Percentiles rank a stretch among this genome's conserved stretches.
Evolutionary conservation across 64 coral and sea anemone genomes (phyloP).

Genomic region (Stichodactyla mertensii): DNA sequence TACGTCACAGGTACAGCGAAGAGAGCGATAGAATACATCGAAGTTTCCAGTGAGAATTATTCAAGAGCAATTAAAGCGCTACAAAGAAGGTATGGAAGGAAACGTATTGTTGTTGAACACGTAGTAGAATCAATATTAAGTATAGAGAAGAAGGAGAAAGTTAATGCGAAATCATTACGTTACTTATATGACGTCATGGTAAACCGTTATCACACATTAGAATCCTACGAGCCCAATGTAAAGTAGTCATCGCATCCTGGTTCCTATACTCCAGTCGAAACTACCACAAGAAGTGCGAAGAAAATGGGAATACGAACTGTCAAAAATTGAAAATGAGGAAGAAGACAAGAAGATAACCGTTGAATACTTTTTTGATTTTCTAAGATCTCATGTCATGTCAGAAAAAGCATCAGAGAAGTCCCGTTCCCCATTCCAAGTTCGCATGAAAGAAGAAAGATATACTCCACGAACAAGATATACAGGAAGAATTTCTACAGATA

Average conservation of each 20-base stretch:
- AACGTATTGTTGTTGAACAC: background rate
- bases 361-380: constrained; percentile 24
- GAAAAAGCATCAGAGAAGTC: constrained; percentile 39
- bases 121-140: background rate
- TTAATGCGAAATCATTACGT: background rate
- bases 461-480: background rate
- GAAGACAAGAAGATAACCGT: constrained; percentile 8
- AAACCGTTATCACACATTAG: background rate
- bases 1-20: constrained; percentile 19
- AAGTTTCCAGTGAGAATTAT: constrained; percentile 10
- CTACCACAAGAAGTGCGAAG: background rate
- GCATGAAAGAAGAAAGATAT: background rate
- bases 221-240: background rate
- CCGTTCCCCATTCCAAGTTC: background rate
- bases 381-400: constrained; percentile 22
- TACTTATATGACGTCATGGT: constrained; percentile 4
- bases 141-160: background rate
- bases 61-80: constrained; percentile 6
- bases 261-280: constrained; percentile 8
- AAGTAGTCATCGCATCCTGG: background rate
- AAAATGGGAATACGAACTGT: constrained; percentile 23
- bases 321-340: constrained; percentile 22
- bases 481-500: background rate
- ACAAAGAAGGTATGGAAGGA: constrained; percentile 17
- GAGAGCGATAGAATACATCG: constrained; percentile 16